These are phyloP conservation scores for Mobula hypostoma DNA, from an alignment of 2,113 vertebrate genomes.

Conservation along the genomic window DNA sequence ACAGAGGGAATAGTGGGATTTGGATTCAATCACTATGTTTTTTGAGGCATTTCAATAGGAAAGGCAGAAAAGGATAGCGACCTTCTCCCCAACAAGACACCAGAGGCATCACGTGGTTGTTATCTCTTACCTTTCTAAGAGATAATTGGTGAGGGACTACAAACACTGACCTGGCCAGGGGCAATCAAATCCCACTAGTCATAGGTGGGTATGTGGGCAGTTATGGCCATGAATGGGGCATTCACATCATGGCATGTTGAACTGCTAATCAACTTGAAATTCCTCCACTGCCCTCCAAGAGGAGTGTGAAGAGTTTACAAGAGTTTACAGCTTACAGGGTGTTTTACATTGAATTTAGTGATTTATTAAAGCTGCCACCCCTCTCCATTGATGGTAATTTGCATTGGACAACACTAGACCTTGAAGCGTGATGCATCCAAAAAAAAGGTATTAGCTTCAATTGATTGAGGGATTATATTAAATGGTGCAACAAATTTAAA, in stretches of 20 bases:
- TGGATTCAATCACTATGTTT: no score
- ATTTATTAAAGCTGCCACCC: background rate
- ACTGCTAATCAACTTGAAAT: background rate
- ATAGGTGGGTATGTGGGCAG: background rate
- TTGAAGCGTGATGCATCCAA: background rate
- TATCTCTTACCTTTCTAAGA: no score
- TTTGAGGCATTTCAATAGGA: no score
- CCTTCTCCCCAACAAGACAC: no score
- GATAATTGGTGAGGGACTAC: no score
- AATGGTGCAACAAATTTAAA: background rate
- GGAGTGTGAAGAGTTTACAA: background rate
- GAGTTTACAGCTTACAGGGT: background rate
- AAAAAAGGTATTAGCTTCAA: background rate
- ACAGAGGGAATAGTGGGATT: no score
- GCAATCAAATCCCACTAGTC: background rate
- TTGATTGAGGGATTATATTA: background rate
- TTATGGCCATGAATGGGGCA: background rate
- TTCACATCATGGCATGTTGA: background rate
- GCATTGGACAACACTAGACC: background rate
- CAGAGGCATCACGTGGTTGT: no score
- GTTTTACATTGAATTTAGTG: background rate
- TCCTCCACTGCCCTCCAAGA: background rate
- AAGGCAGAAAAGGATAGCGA: no score
- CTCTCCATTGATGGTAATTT: background rate
- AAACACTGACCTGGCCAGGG: no score